A percentile compares a stretch with the other conserved stretches of the same genome.
These are phyloP conservation scores for Euschistus heros DNA, from an alignment of 1,140 invertebrate species.

Conservation along the genomic window DNA sequence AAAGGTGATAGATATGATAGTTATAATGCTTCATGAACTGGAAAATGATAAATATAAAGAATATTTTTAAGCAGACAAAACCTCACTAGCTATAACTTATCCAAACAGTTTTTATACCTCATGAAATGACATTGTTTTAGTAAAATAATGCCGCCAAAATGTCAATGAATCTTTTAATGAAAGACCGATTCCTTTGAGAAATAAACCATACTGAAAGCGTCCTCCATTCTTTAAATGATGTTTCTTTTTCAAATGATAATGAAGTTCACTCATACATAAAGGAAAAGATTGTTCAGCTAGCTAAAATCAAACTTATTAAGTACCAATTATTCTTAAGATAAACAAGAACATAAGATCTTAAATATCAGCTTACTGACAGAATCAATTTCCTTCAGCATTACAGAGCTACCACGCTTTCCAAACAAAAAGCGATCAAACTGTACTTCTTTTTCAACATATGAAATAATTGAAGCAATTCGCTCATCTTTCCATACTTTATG, in stretches of 20 bases:
- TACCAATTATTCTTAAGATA: too few relatives aligned
- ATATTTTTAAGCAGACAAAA: not conserved
- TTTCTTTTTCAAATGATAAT: constrained; percentile 60
- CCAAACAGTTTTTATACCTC: constrained; percentile 40
- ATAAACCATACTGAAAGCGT: constrained; percentile 85
- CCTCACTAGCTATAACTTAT: not conserved
- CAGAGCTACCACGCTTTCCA: not conserved
- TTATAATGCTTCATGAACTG: constrained; percentile 86
- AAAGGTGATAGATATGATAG: constrained; percentile 87
- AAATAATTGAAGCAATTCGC: not conserved
- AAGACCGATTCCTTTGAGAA: constrained; percentile 88
- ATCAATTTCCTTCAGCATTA: not conserved
- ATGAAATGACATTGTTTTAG: constrained; percentile 73
- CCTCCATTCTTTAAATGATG: constrained; percentile 86
- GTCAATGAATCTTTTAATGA: constrained; percentile 70
- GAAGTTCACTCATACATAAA: constrained; percentile 83
- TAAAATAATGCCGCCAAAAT: constrained; percentile 88
- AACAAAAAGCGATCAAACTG: constrained; percentile 1
- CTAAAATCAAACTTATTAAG: constrained; percentile 34
- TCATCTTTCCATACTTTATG: not conserved
- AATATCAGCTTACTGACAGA: too few relatives aligned
- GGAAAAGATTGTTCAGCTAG: constrained; percentile 82
- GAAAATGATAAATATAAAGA: not conserved
- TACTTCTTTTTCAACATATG: not conserved
- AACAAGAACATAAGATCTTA: too few relatives aligned